phyloP scores from a whole-genome alignment of 2,888 invertebrate species.

The Tetranychus piercei region DNA sequence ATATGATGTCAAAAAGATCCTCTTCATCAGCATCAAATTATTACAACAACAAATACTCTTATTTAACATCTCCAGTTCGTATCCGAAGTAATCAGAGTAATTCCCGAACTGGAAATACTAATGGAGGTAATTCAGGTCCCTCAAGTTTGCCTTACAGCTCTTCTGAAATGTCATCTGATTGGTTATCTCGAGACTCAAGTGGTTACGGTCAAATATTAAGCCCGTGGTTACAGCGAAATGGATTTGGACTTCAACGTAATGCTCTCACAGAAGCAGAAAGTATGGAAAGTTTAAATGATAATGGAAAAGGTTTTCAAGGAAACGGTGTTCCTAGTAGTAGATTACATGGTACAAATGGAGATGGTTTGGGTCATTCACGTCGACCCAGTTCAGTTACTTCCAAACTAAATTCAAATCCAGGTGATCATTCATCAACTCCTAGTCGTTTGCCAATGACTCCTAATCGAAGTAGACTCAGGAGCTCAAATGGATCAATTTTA shows the following conservation, averaged over 20 bases:
- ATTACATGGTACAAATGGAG: background rate
- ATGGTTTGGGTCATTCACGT: background rate
- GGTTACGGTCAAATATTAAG: background rate
- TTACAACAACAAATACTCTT: constrained; percentile 12
- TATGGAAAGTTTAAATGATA: constrained; percentile 39
- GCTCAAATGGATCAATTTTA: background rate
- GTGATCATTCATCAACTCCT: constrained; percentile 7
- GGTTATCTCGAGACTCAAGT: background rate
- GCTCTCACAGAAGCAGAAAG: constrained; percentile 69
- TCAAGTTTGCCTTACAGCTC: background rate
- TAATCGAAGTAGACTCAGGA: background rate
- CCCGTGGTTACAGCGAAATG: constrained; percentile 12
- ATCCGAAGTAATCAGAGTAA: background rate
- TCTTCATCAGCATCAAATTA: constrained; percentile 1
- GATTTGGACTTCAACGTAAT: constrained; percentile 15
- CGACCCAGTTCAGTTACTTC: constrained; percentile 11
- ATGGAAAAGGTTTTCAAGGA: background rate
- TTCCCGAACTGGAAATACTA: background rate
- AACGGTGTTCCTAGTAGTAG: background rate
- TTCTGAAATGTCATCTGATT: constrained; percentile 9
- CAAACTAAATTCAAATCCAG: background rate
- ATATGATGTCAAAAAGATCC: constrained; percentile 15
- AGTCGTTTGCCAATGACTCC: background rate
- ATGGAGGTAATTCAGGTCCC: background rate
- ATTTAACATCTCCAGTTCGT: constrained; percentile 15